Base-by-base conservation (phyloP, 2,888 invertebrate genomes). In the Hydroisotoma schaefferi region DNA sequence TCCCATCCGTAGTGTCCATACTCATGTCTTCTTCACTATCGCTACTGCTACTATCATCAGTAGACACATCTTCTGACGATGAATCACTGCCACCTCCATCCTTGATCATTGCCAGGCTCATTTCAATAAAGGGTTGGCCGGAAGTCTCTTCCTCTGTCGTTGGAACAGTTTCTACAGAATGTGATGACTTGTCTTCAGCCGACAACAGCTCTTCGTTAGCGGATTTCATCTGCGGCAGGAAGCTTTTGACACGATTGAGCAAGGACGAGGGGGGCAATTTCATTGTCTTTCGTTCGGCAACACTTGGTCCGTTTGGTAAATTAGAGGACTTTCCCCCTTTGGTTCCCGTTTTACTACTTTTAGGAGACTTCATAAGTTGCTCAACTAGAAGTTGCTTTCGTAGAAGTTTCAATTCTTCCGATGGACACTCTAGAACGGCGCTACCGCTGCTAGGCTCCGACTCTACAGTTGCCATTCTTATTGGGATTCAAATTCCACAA, bases 371-470 rank as follows among this genome's bases (percentile, higher is more conserved):
- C 51, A 52, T 33, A 8, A 52, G 29, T 52, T 52, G 29, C n/a
- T 52, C 51, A 3, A 52, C 37, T 5, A 52, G 15, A n/a, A 52
- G n/a, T 33, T 52, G 51, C 29, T 52, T 52, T n/a, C 51, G 8
- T 18, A 52, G 22, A 10, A 33, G 27, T 28, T 28, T 29, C 3
- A 52, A 18, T 8, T 29, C 33, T 2, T n/a, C 37, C 6, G 51
- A 52, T n/a, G 51, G 37, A 33, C 22, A 5, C 23, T 52, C 51
- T 3, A 52, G 37, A n/a, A n/a, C n/a, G n/a, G n/a, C n/a, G n/a
- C n/a, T n/a, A n/a, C n/a, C n/a, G n/a, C n/a, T n/a, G n/a, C n/a
- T n/a, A n/a, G n/a, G n/a, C n/a, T n/a, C n/a, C n/a, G n/a, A n/a
- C n/a, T n/a, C n/a, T n/a, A n/a, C n/a, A n/a, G n/a, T n/a, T n/a